A percentile compares a stretch with the other conserved stretches of the same genome.
phyloP scores from a whole-genome alignment of 2,113 vertebrate species.

The Dipodomys ordii region DNA sequence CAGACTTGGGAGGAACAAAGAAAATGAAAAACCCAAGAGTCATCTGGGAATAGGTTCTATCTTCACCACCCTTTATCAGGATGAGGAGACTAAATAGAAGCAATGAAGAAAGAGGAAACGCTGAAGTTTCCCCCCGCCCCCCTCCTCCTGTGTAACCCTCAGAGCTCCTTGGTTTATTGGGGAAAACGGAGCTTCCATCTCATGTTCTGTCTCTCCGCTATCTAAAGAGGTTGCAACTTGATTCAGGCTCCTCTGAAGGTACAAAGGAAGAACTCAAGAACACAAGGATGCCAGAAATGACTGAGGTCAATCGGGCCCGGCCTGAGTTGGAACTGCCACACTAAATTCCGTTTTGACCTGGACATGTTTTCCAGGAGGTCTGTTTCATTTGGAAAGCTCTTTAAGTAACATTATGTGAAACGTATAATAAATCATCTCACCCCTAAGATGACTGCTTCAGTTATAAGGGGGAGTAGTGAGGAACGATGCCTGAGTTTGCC shows the following conservation, averaged over 20 bases:
- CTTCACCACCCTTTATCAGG: slow-evolving; percentile 45
- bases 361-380: background rate
- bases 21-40: slow-evolving; percentile 45
- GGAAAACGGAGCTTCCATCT: slow-evolving; percentile 56
- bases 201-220: background rate
- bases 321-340: background rate
- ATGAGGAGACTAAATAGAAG: slow-evolving; percentile 67
- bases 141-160: background rate
- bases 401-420: slow-evolving; percentile 44
- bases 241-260: slow-evolving; percentile 29
- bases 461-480: slow-evolving; percentile 62
- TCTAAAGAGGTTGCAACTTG: slow-evolving; percentile 71
- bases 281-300: slow-evolving; percentile 1
- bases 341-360: background rate
- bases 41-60: slow-evolving; percentile 14
- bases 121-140: background rate
- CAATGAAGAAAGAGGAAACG: slow-evolving; percentile 22
- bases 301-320: background rate
- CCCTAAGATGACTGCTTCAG: slow-evolving; percentile 57
- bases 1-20: slow-evolving; percentile 51
- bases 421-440: slow-evolving; percentile 58
- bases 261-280: slow-evolving; percentile 48
- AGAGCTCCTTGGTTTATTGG: background rate
- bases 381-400: slow-evolving; percentile 53
- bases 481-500: slow-evolving; percentile 63